These are phyloP conservation scores for Diglossa cyanea DNA, from an alignment of 2,797 vertebrate species.

Conservation along the genomic window DNA sequence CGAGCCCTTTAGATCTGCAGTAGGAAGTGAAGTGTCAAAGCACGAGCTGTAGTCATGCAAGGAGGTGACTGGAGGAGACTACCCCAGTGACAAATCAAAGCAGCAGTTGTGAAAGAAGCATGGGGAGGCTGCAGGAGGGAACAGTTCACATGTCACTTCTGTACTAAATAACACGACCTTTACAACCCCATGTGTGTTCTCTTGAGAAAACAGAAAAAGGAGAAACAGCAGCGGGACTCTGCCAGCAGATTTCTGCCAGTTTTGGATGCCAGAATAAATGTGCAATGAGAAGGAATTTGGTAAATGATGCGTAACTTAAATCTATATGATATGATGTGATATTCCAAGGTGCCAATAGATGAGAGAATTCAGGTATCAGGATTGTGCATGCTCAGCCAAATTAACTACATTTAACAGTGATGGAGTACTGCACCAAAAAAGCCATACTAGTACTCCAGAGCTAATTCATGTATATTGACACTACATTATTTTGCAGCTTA, in stretches of 20 bases:
- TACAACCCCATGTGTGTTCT: neutral
- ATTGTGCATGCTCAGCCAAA: neutral
- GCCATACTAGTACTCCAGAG: neutral
- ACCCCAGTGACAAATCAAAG: slow-evolving; percentile 18
- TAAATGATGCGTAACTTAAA: neutral
- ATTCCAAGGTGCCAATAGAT: neutral
- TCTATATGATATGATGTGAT: rapidly evolving
- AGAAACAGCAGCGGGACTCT: neutral
- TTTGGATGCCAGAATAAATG: neutral
- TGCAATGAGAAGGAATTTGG: neutral
- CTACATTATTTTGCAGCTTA: neutral
- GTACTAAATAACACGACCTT: neutral
- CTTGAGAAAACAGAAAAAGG: neutral
- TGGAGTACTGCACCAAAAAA: neutral
- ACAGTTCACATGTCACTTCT: neutral
- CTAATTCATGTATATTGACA: neutral
- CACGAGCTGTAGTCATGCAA: neutral
- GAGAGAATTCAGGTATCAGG: neutral
- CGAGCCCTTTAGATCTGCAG: neutral
- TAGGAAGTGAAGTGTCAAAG: neutral
- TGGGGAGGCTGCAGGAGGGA: neutral
- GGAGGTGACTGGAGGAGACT: neutral
- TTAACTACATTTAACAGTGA: neutral
- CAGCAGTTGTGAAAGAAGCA: neutral
- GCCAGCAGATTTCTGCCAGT: neutral